A percentile compares a stretch with the other conserved stretches of the same genome.
phyloP scores from a whole-genome alignment of 2,888 invertebrate species.

The Dryomyza anilis region DNA sequence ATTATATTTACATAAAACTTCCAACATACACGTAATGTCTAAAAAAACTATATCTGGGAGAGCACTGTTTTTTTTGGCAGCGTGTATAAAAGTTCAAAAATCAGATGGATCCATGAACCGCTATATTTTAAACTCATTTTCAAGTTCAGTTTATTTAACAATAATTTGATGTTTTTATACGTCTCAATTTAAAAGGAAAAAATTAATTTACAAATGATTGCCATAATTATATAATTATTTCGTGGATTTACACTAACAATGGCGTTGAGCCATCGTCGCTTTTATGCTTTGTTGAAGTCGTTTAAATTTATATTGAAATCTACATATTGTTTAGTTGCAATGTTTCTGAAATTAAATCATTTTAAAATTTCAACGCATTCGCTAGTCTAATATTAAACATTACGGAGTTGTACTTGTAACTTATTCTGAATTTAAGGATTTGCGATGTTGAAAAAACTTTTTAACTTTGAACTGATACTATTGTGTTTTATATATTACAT shows the following conservation, averaged over 20 bases:
- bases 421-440: no score
- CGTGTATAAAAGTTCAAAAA: not conserved
- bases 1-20: no score
- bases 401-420: no score
- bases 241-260: not conserved
- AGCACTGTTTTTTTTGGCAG: not conserved
- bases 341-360: no score
- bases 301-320: no score
- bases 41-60: not conserved
- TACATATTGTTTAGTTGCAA: no score
- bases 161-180: not conserved
- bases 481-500: no score
- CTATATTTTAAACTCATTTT: not conserved
- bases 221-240: constrained; percentile 1
- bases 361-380: no score
- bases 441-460: no score
- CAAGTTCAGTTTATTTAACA: not conserved
- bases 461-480: no score
- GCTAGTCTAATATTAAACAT: no score
- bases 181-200: not conserved
- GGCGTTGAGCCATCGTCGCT: not conserved
- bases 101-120: not conserved
- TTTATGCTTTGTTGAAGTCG: constrained; percentile 1
- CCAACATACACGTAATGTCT: no score
- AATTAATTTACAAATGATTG: not conserved